Conservation (phyloP, 2,888 invertebrate genomes). For the Notodonta ziczac region DNA sequence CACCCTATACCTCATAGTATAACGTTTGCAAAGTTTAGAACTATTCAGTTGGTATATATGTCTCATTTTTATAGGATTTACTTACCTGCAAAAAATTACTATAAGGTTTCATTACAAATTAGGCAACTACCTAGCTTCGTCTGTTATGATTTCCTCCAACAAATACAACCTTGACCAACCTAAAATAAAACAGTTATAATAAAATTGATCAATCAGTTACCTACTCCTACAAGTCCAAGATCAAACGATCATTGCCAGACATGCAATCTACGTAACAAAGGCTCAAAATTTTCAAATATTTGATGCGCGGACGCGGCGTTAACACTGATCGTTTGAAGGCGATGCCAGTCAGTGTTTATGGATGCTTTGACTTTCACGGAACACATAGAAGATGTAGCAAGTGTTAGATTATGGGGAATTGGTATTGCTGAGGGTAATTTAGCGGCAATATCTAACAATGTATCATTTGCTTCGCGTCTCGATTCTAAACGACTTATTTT, state of each 20-base stretch:
- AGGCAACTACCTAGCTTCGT: neutral
- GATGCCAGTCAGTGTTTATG: neutral
- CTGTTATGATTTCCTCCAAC: neutral
- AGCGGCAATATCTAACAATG: no score
- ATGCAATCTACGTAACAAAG: neutral
- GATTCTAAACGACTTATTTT: no score
- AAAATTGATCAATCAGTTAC: slow-evolving; percentile 37
- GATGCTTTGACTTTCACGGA: slow-evolving; percentile 1
- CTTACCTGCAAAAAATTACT: no score
- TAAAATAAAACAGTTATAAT: slow-evolving; percentile 43
- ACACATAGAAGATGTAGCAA: neutral
- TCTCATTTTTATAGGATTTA: no score
- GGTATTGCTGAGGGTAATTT: no score
- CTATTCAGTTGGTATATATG: no score
- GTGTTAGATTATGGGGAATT: neutral
- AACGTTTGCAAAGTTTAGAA: no score
- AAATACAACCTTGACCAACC: neutral
- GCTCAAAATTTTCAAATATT: slow-evolving; percentile 4
- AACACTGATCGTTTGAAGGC: slow-evolving; percentile 5
- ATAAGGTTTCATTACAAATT: no score
- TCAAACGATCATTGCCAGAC: slow-evolving; percentile 4
- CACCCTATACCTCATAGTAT: no score
- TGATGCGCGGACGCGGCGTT: slow-evolving; percentile 1
- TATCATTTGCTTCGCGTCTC: no score
- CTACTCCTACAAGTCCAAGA: slow-evolving; percentile 4